Percentiles rank a stretch among this genome's conserved stretches.
Conservation (phyloP, 1,140 invertebrate genomes). For the Phymorhynchus buccinoides region DNA sequence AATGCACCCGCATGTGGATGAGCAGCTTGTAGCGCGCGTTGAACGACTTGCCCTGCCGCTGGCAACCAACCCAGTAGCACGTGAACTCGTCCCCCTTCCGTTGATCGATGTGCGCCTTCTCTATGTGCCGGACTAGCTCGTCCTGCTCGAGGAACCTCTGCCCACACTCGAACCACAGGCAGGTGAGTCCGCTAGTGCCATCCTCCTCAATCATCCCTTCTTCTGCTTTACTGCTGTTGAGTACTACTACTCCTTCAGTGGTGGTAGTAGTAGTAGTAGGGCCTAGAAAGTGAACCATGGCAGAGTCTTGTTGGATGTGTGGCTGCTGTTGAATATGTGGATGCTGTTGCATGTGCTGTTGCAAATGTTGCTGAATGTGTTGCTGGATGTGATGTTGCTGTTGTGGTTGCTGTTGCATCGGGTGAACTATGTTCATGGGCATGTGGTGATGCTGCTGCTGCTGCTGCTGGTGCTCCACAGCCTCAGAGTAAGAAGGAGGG, state of each 20-base stretch:
- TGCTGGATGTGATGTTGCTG: constrained; percentile 23
- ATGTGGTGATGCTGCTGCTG: constrained; percentile 29
- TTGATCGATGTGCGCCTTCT: constrained; percentile 90
- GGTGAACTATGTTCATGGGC: constrained; percentile 25
- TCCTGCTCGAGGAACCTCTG: constrained; percentile 84
- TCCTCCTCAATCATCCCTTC: constrained; percentile 63
- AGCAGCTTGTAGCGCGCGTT: constrained; percentile 96
- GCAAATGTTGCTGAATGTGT: constrained; percentile 39
- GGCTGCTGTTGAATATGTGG: constrained; percentile 43
- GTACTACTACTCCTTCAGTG: not conserved
- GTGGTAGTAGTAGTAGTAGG: too few species aligned
- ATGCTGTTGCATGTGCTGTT: constrained; percentile 36
- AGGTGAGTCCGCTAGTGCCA: constrained; percentile 73
- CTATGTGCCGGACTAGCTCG: constrained; percentile 90
- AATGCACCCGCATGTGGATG: constrained; percentile 97
- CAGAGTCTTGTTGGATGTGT: constrained; percentile 48
- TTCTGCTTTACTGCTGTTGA: not conserved
- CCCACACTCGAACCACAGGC: constrained; percentile 90
- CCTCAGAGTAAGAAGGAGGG: constrained; percentile 69
- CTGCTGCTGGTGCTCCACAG: constrained; percentile 56
- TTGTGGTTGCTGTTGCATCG: too few species aligned
- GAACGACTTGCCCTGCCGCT: constrained; percentile 87
- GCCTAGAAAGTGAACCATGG: constrained; percentile 42
- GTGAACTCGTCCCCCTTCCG: constrained; percentile 89
- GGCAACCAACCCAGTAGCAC: constrained; percentile 92